Evolutionary conservation across 2,113 vertebrate species (phyloP).

Genomic region (Megaceryle maxima): DNA sequence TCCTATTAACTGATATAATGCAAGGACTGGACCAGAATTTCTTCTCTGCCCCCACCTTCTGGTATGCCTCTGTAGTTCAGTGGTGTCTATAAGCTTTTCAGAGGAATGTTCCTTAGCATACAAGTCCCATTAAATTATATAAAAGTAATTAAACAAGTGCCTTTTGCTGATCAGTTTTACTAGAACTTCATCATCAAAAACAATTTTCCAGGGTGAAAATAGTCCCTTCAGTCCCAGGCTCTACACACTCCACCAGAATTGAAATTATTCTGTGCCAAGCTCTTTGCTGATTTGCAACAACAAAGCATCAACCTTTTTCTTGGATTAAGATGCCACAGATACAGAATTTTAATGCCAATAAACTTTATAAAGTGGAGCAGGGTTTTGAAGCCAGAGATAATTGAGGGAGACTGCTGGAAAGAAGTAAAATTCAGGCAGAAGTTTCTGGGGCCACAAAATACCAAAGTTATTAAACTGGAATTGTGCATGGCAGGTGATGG

Average conservation of each 20-base stretch:
- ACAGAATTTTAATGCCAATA: not conserved
- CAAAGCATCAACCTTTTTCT: not conserved
- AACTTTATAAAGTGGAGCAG: not conserved
- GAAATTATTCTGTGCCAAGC: not conserved
- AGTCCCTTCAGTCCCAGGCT: not conserved
- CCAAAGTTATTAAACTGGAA: not conserved
- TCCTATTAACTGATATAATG: not conserved
- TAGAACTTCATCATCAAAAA: not conserved
- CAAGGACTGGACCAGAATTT: not conserved
- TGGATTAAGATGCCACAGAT: not conserved
- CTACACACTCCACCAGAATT: not conserved
- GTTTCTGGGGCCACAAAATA: not conserved
- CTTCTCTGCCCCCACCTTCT: not conserved
- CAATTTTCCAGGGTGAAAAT: not conserved
- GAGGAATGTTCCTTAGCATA: not conserved
- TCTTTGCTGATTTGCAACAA: not conserved
- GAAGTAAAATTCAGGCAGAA: not conserved
- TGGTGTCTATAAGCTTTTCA: not conserved
- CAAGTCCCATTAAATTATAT: not conserved
- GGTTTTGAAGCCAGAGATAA: not conserved
- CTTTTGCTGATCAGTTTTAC: not conserved
- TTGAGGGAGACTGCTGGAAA: not conserved
- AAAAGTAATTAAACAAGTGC: not conserved
- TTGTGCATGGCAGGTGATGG: not conserved
- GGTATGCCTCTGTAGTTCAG: not conserved